Evolutionary conservation across 2,113 vertebrate genomes (phyloP), one percentile per base, ranked within the genome.

Genomic region (Megalops atlanticus): DNA sequence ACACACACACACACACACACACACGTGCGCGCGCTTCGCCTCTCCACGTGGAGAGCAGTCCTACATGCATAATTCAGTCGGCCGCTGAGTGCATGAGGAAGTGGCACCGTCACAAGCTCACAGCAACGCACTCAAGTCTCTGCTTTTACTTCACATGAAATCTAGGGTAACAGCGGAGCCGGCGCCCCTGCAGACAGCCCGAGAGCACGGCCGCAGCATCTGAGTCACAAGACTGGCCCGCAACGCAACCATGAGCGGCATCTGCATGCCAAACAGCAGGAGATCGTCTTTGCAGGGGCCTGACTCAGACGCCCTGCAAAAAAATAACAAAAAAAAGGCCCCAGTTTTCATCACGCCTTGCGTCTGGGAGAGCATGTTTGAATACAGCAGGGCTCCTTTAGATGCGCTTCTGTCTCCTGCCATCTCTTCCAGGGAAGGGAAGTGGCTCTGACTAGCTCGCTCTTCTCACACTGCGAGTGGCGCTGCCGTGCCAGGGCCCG

Each of bases 41-140:
- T 58, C 52, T 58, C 52, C 52, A 58, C 52, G 24, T n/a, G 21
- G 72, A 10, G 7, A n/a, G 72, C 36, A 38, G 35, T 8, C 15
- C 36, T 8, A 74, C 38, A 74, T 74, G 39, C 18, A 74, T 74
- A 74, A 74, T 74, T 74, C 40, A 74, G 14, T 2, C 4, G 72
- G 38, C 72, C 14, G 72, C 40, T 74, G 38, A 64, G 58, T 64
- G 24, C 58, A 58, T 58, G 5, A 18, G 31, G 58, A 11, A 64
- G 43, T 7, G 31, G 40, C 39, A 10, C 11, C 27, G 31, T 71
- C 74, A 47, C 16, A 21, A 47, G 76, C 52, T 64, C 52, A 64
- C 49, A 54, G 36, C 49, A 38, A 27, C 36, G n/a, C 76, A 58
- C 6, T 49, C 75, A 14, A n/a, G 16, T 76, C 41, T 15, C 74